phyloP scores from a whole-genome alignment of 2,888 invertebrate species.

The Pogonocherus hispidulus region DNA sequence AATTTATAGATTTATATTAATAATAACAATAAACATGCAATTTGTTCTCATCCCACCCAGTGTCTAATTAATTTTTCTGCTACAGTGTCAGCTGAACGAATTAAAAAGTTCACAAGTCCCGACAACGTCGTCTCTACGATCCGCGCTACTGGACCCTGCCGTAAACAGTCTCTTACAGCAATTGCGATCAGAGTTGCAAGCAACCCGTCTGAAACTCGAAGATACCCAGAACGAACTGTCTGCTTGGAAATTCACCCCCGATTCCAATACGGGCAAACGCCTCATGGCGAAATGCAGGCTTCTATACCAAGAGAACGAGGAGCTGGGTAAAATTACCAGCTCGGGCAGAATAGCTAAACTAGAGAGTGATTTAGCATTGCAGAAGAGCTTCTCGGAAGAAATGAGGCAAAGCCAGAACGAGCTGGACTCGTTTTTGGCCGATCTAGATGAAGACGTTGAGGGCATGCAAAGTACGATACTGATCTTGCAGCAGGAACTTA shows the following conservation, averaged over 20 bases:
- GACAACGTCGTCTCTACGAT: constrained; percentile 80
- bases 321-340: constrained; percentile 94
- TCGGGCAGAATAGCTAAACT: constrained; percentile 95
- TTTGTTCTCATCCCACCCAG: neutral
- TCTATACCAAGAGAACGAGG: constrained; percentile 97
- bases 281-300: constrained; percentile 97
- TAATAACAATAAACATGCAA: neutral
- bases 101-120: constrained; percentile 60
- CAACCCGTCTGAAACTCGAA: constrained; percentile 91
- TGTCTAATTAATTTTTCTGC: constrained; percentile 36
- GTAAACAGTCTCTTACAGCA: constrained; percentile 94
- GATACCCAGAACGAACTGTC: constrained; percentile 98
- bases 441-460: constrained; percentile 97
- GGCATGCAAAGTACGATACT: constrained; percentile 98
- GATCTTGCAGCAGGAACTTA: constrained; percentile 92
- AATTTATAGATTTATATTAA: constrained; percentile 38
- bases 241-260: constrained; percentile 99
- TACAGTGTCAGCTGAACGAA: constrained; percentile 92
- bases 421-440: constrained; percentile 94
- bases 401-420: constrained; percentile 97
- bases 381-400: constrained; percentile 96
- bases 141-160: constrained; percentile 93
- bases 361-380: constrained; percentile 94
- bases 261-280: constrained; percentile 97
- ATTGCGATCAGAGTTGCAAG: constrained; percentile 90